A percentile compares a stretch with the other conserved stretches of the same genome.
Conservation (phyloP, 2,113 vertebrate genomes). For the Tympanuchus pallidicinctus region DNA sequence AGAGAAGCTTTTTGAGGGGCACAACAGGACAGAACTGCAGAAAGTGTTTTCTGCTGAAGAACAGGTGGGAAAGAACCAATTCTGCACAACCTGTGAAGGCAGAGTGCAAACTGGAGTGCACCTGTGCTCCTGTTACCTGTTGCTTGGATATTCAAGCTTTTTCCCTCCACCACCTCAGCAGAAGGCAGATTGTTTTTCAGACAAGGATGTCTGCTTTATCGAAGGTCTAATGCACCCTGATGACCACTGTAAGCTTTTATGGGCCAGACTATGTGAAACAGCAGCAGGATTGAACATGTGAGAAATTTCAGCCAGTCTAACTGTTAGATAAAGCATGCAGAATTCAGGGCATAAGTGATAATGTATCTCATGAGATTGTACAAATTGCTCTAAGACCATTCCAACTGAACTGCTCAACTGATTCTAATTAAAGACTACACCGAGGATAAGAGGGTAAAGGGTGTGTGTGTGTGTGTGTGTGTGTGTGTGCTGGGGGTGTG, state of each 20-base stretch:
- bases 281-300: not conserved
- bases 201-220: not conserved
- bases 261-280: not conserved
- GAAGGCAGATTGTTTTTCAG: not conserved
- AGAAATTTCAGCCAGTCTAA: not conserved
- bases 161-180: not conserved
- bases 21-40: not conserved
- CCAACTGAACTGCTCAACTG: conserved; percentile 37
- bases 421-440: conserved; percentile 43
- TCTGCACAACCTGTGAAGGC: not conserved
- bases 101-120: not conserved
- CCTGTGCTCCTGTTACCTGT: not conserved
- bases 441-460: not conserved
- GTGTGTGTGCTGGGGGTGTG: not conserved
- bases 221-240: not conserved
- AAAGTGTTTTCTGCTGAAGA: not conserved
- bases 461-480: not conserved
- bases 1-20: not conserved
- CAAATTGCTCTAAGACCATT: conserved; percentile 34
- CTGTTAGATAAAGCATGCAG: not conserved
- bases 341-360: conserved; percentile 32
- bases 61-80: not conserved
- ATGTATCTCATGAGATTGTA: conserved; percentile 40
- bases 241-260: not conserved
- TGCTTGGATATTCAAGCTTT: not conserved